A percentile compares a stretch with the other conserved stretches of the same genome.
Conservation (phyloP, 2,888 invertebrate genomes). For the Asteroscopus sphinx region DNA sequence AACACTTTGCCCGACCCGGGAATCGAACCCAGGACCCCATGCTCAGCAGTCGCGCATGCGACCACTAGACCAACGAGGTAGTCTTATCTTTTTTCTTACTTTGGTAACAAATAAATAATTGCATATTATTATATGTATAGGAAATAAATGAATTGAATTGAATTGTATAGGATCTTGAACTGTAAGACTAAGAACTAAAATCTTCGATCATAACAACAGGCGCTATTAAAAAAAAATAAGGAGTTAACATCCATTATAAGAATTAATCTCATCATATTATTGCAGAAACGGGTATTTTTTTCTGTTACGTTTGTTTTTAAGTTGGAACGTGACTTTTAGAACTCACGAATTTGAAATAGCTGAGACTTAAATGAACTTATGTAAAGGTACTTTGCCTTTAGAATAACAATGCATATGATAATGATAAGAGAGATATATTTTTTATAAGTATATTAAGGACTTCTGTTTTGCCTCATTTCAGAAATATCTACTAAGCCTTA, state of each 20-base stretch:
- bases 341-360: conserved; percentile 26
- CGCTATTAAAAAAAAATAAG: conserved; percentile 6
- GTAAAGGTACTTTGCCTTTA: background rate
- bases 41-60: no score
- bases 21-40: no score
- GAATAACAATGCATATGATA: conserved; percentile 7
- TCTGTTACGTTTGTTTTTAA: conserved; percentile 23
- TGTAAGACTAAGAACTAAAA: background rate
- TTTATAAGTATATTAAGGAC: background rate
- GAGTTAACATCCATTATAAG: conserved; percentile 17
- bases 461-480: background rate
- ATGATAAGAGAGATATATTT: conserved; percentile 18
- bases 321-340: conserved; percentile 36
- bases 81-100: conserved; percentile 9
- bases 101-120: conserved; percentile 7
- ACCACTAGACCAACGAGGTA: no score
- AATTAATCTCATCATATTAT: conserved; percentile 21
- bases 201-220: background rate
- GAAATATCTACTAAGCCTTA: background rate
- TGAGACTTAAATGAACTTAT: conserved; percentile 10
- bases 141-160: no score
- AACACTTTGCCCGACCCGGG: no score
- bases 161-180: conserved; percentile 17
- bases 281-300: conserved; percentile 21
- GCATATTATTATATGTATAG: conserved; percentile 1